Evolutionary conservation across 1,140 invertebrate genomes (phyloP).

Genomic region (Dufourea novaeangliae): DNA sequence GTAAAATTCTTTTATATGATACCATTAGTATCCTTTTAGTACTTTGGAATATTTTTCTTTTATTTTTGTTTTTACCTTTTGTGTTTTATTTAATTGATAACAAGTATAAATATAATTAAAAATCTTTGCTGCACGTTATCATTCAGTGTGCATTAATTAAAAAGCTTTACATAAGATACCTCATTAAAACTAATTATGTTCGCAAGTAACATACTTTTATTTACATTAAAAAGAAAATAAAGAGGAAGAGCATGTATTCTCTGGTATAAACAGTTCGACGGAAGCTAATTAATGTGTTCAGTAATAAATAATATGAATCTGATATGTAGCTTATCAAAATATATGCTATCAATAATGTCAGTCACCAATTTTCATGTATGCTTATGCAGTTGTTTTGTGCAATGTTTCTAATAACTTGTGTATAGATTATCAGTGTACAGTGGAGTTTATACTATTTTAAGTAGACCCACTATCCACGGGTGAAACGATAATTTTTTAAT

Average conservation of each 20-base stretch:
- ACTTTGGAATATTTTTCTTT: neutral
- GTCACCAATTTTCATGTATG: constrained; percentile 8
- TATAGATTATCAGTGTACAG: constrained; percentile 12
- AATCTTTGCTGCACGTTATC: neutral
- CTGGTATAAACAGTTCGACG: neutral
- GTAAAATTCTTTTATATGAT: constrained; percentile 12
- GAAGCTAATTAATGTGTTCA: constrained; percentile 12
- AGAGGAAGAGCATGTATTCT: constrained; percentile 21
- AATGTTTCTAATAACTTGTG: constrained; percentile 15
- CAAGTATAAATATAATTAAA: neutral
- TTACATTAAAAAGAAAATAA: neutral
- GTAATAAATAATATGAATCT: neutral
- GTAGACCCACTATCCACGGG: neutral
- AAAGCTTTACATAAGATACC: neutral
- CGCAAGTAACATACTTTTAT: neutral
- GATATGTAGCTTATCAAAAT: neutral
- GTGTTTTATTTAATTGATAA: neutral
- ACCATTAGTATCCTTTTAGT: neutral
- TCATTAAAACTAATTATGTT: neutral
- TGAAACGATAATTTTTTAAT: neutral
- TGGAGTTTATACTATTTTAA: constrained; percentile 10
- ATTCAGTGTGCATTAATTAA: neutral
- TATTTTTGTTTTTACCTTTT: neutral
- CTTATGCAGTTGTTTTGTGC: constrained; percentile 12
- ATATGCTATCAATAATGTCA: neutral